Percentiles rank a stretch among this genome's conserved stretches.
Evolutionary conservation across 2,113 vertebrate genomes (phyloP).

Genomic region (Trichomycterus rosablanca): DNA sequence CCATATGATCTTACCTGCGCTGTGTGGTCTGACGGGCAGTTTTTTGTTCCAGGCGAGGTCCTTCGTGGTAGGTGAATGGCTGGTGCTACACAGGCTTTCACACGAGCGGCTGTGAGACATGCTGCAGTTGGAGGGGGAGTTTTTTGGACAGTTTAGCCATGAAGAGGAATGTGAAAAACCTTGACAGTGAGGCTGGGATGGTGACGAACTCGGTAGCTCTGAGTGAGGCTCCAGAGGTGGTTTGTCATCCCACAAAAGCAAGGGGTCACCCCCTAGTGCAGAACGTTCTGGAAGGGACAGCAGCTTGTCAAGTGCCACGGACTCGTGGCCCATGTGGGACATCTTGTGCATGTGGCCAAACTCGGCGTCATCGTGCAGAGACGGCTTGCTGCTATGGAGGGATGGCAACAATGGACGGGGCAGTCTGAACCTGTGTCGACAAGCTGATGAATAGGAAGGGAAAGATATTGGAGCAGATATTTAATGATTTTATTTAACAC

Average conservation of each 20-base stretch:
- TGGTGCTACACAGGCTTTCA: constrained; percentile 73
- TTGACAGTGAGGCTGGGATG: not conserved
- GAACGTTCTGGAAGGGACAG: constrained; percentile 64
- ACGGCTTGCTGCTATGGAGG: constrained; percentile 56
- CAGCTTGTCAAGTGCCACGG: constrained; percentile 71
- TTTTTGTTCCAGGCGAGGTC: constrained; percentile 60
- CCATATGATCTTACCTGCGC: constrained; percentile 66
- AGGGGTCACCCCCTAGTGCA: constrained; percentile 30
- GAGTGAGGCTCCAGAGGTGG: constrained; percentile 21
- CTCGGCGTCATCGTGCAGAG: constrained; percentile 56
- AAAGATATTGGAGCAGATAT: too few species aligned
- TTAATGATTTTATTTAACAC: too few species aligned
- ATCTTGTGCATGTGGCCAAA: constrained; percentile 57
- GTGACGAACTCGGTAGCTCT: constrained; percentile 1
- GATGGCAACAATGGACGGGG: constrained; percentile 70
- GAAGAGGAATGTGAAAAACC: constrained; percentile 48
- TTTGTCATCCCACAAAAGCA: constrained; percentile 56
- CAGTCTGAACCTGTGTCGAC: constrained; percentile 65
- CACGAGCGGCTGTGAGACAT: constrained; percentile 65
- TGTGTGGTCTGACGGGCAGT: constrained; percentile 65
- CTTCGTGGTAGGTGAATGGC: constrained; percentile 70
- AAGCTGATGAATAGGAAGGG: constrained; percentile 51
- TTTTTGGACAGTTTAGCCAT: constrained; percentile 43
- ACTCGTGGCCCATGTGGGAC: constrained; percentile 69
- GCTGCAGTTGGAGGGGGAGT: constrained; percentile 69